Evolutionary conservation across 2,797 vertebrate species (phyloP).

Genomic region (Anguilla marmorata): DNA sequence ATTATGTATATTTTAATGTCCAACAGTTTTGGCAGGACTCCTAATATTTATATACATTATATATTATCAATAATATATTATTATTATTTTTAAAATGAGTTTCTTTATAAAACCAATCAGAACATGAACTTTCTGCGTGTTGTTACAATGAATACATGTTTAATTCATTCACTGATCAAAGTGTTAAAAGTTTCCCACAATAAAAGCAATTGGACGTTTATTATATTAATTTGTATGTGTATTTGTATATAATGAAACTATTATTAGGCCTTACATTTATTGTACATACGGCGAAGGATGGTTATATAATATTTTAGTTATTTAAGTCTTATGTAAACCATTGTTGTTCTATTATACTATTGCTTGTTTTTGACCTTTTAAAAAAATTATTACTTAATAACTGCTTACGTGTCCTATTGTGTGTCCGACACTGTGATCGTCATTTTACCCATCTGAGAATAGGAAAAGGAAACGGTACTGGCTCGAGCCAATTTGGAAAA

Average conservation of each 20-base stretch:
- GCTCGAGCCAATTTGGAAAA: neutral
- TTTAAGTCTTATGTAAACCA: neutral
- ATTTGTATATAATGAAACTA: neutral
- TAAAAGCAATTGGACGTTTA: neutral
- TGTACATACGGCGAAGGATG: neutral
- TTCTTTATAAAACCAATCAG: neutral
- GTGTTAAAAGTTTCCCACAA: neutral
- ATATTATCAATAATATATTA: neutral
- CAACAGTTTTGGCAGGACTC: neutral
- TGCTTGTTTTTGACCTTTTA: neutral
- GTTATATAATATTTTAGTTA: neutral
- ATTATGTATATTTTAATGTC: neutral
- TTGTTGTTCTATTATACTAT: neutral
- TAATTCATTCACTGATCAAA: neutral
- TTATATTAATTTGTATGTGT: neutral
- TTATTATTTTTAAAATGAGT: neutral
- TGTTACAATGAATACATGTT: neutral
- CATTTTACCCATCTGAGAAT: neutral
- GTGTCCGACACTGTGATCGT: neutral
- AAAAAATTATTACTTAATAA: neutral
- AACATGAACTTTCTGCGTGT: neutral
- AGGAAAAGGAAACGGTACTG: neutral
- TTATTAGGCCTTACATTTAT: neutral
- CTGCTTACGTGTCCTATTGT: neutral
- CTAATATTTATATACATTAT: neutral